These are phyloP conservation scores for Drosophila atroscutellata DNA, from an alignment of 2,888 invertebrate genomes.

Conservation along the genomic window DNA sequence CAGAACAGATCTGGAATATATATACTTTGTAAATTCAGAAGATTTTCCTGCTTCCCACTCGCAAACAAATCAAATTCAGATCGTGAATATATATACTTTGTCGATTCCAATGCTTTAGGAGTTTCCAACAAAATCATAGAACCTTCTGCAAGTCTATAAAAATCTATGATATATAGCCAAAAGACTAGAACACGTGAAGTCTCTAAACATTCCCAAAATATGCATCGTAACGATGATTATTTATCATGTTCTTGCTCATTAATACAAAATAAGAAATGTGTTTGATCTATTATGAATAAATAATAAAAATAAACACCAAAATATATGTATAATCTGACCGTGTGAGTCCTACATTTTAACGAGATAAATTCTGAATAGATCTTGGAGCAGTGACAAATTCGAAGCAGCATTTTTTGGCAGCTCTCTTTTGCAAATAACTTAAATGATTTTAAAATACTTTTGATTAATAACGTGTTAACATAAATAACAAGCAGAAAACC, in stretches of 20 bases:
- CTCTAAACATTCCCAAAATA: background rate
- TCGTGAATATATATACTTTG: background rate
- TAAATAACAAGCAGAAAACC: constrained; percentile 23
- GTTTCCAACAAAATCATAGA: background rate
- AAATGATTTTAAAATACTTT: constrained; percentile 37
- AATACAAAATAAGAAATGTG: background rate
- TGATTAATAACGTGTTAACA: constrained; percentile 31
- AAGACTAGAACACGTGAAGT: background rate
- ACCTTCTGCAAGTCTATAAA: background rate
- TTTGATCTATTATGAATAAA: background rate
- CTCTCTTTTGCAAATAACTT: constrained; percentile 23
- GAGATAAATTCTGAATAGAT: background rate
- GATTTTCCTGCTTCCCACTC: too few species aligned
- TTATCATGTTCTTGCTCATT: background rate
- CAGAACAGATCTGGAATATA: too few species aligned
- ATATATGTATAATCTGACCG: background rate
- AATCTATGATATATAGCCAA: background rate
- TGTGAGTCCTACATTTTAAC: constrained; percentile 1
- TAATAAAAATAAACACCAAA: background rate
- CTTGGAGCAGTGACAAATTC: constrained; percentile 11
- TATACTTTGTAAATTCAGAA: too few species aligned
- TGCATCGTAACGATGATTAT: background rate
- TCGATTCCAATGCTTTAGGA: background rate
- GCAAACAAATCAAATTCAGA: too few species aligned
- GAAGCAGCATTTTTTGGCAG: constrained; percentile 34